A percentile compares a stretch with the other conserved stretches of the same genome.
Conservation (phyloP, 2,888 invertebrate genomes). For the Aleiodes leptofemur region DNA sequence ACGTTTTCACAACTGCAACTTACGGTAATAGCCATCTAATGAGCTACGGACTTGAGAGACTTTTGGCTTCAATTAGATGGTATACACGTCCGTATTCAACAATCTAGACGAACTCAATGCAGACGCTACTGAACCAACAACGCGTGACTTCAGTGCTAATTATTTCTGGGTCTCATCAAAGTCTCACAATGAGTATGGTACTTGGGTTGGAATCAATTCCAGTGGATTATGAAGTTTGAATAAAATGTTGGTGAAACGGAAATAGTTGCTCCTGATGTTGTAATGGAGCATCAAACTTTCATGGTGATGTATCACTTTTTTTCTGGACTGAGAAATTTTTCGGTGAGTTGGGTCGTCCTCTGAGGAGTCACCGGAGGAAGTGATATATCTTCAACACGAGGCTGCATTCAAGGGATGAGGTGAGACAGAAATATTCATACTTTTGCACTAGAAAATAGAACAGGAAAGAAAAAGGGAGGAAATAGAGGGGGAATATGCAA, state of each 20-base stretch:
- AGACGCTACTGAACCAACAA: constrained; percentile 11
- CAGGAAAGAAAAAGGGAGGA: constrained; percentile 3
- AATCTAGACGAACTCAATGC: constrained; percentile 18
- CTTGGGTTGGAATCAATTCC: too few species aligned
- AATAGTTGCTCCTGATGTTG: too few species aligned
- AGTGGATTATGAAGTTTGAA: too few species aligned
- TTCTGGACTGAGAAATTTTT: too few species aligned
- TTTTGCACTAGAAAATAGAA: constrained; percentile 8
- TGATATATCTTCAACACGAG: neutral
- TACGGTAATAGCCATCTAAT: constrained; percentile 58
- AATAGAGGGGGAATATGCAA: neutral
- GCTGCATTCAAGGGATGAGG: constrained; percentile 16
- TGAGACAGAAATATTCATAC: constrained; percentile 45
- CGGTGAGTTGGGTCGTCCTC: too few species aligned
- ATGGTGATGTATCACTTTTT: too few species aligned
- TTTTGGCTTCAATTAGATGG: constrained; percentile 5
- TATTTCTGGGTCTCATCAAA: constrained; percentile 25
- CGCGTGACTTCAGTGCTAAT: constrained; percentile 8
- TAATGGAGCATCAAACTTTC: too few species aligned
- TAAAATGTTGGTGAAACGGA: too few species aligned
- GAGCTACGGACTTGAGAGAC: constrained; percentile 52
- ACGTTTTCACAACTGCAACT: constrained; percentile 28
- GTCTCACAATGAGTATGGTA: neutral
- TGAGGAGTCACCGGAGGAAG: constrained; percentile 1
- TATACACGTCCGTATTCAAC: constrained; percentile 15